Percentiles rank a stretch among this genome's conserved stretches.
These are phyloP conservation scores for Palaemon carinicauda DNA, from an alignment of 1,140 invertebrate genomes.

Conservation along the genomic window DNA sequence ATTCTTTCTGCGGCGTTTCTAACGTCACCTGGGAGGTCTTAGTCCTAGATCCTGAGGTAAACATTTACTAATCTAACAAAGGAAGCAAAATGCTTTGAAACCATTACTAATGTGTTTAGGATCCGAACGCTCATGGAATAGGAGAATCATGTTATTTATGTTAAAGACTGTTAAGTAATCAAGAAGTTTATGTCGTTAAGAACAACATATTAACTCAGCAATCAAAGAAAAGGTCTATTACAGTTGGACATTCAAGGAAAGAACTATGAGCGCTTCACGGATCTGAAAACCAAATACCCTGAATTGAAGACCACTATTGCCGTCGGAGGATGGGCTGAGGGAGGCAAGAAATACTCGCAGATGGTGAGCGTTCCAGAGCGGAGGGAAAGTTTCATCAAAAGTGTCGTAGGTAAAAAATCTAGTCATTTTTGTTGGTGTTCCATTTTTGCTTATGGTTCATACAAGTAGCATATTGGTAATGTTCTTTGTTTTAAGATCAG, in stretches of 20 bases:
- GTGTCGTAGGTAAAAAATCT: conserved; percentile 9
- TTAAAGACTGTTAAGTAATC: too few relatives aligned
- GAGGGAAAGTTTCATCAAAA: conserved; percentile 10
- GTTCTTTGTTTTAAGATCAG: not conserved
- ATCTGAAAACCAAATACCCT: conserved; percentile 8
- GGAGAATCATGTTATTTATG: too few relatives aligned
- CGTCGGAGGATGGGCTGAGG: conserved; percentile 27
- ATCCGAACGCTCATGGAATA: too few relatives aligned
- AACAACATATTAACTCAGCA: too few relatives aligned
- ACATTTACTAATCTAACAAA: too few relatives aligned
- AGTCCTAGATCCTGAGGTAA: conserved; percentile 62
- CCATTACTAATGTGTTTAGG: too few relatives aligned
- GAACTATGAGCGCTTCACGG: not conserved
- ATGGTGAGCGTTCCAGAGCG: conserved; percentile 6
- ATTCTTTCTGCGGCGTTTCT: conserved; percentile 64
- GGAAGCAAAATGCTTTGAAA: too few relatives aligned
- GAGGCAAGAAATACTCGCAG: conserved; percentile 30
- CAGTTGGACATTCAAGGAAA: conserved; percentile 22
- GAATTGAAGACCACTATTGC: conserved; percentile 14
- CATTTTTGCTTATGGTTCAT: not conserved
- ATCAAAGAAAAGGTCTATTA: not conserved
- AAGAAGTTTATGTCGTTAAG: too few relatives aligned
- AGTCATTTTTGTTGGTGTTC: too few relatives aligned
- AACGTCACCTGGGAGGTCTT: conserved; percentile 64
- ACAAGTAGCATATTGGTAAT: not conserved